phyloP scores from a whole-genome alignment of 1,140 invertebrate genomes.

The Atopsyche davidsoni region DNA sequence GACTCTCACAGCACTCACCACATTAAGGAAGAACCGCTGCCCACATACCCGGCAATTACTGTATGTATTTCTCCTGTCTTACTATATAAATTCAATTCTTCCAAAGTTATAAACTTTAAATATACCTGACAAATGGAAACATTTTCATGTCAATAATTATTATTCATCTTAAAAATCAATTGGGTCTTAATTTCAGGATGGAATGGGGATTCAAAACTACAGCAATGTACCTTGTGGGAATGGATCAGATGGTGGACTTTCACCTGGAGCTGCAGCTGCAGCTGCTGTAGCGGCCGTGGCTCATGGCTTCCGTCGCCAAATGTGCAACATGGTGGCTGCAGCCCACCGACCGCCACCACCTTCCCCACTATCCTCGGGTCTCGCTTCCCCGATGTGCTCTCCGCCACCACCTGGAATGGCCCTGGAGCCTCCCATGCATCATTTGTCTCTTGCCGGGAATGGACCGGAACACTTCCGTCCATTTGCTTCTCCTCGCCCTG shows the following conservation, averaged over 20 bases:
- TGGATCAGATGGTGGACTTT: conserved; percentile 54
- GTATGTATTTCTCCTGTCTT: conserved; percentile 38
- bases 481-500: conserved; percentile 41
- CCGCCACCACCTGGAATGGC: conserved; percentile 42
- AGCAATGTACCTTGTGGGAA: conserved; percentile 45
- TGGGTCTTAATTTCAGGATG: conserved; percentile 40
- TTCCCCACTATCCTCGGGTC: conserved; percentile 39
- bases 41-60: conserved; percentile 44
- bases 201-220: conserved; percentile 42
- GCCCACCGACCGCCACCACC: conserved; percentile 40
- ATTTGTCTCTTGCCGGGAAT: conserved; percentile 16
- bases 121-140: neutral
- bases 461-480: conserved; percentile 43
- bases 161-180: neutral
- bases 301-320: conserved; percentile 51
- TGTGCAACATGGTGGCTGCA: conserved; percentile 47
- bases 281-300: conserved; percentile 69
- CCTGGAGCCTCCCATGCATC: conserved; percentile 36
- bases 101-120: neutral
- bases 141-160: neutral
- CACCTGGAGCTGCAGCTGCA: conserved; percentile 60
- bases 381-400: conserved; percentile 43
- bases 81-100: neutral
- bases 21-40: conserved; percentile 64
- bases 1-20: conserved; percentile 65